Percentiles rank a stretch among this genome's conserved stretches.
phyloP scores from a whole-genome alignment of 2,888 invertebrate species.

The Epinotia nisella region DNA sequence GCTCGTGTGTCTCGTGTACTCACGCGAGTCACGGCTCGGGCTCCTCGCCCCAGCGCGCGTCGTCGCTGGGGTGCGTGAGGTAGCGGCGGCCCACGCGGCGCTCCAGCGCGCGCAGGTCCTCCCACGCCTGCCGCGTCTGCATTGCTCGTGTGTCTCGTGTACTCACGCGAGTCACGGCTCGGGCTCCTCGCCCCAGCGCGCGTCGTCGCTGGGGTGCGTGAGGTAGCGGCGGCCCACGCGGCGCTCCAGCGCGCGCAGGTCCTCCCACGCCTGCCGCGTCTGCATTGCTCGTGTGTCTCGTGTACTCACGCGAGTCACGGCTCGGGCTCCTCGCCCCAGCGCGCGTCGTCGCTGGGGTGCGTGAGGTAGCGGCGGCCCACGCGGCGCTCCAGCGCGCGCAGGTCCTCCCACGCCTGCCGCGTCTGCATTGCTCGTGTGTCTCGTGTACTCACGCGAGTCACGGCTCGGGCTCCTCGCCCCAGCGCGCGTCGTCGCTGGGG shows the following conservation, averaged over 20 bases:
- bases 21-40: conserved; percentile 3
- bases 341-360: conserved; percentile 15
- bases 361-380: conserved; percentile 15
- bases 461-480: background rate
- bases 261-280: too few relatives aligned
- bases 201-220: conserved; percentile 15
- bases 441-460: background rate
- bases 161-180: conserved; percentile 8
- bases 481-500: conserved; percentile 15
- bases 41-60: conserved; percentile 5
- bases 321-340: background rate
- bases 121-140: too few relatives aligned
- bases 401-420: too few relatives aligned
- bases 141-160: too few relatives aligned
- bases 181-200: conserved; percentile 1
- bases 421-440: too few relatives aligned
- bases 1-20: background rate
- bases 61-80: conserved; percentile 15
- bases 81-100: conserved; percentile 9
- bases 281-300: too few relatives aligned
- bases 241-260: too few relatives aligned
- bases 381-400: background rate
- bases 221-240: conserved; percentile 14
- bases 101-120: too few relatives aligned
- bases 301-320: background rate